Evolutionary conservation across 2,797 vertebrate species (phyloP).

Genomic region (Cryptoprocta ferox): DNA sequence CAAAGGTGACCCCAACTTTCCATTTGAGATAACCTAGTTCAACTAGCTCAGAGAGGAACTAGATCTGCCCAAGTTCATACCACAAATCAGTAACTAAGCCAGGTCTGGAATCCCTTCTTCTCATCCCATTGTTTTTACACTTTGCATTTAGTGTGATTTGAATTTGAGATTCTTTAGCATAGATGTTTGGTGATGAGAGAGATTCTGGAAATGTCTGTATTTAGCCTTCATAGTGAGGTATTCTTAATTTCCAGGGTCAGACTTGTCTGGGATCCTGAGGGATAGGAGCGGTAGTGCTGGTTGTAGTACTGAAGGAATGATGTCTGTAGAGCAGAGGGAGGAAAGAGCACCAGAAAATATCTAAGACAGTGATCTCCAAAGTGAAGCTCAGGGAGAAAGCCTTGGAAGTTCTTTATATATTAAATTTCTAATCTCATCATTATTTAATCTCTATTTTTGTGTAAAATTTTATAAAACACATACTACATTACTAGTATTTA

Average conservation of each 20-base stretch:
- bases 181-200: not conserved
- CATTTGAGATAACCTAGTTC: conserved; percentile 3
- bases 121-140: not conserved
- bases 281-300: not conserved
- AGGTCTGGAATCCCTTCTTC: not conserved
- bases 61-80: not conserved
- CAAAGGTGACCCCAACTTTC: conserved; percentile 3
- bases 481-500: conserved; percentile 14
- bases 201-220: conserved; percentile 36
- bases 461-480: not conserved
- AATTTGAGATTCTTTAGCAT: conserved; percentile 39
- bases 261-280: not conserved
- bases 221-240: not conserved
- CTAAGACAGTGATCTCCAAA: not conserved
- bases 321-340: not conserved
- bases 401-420: not conserved
- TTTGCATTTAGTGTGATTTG: conserved; percentile 18
- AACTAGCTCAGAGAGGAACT: not conserved
- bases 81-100: conserved; percentile 4
- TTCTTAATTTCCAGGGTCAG: conserved; percentile 6
- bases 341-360: conserved; percentile 15
- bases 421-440: conserved; percentile 24
- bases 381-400: not conserved
- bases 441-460: conserved; percentile 29
- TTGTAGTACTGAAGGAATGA: not conserved